These are phyloP conservation scores for Apoda limacodes DNA, from an alignment of 2,888 invertebrate genomes.

Conservation along the genomic window DNA sequence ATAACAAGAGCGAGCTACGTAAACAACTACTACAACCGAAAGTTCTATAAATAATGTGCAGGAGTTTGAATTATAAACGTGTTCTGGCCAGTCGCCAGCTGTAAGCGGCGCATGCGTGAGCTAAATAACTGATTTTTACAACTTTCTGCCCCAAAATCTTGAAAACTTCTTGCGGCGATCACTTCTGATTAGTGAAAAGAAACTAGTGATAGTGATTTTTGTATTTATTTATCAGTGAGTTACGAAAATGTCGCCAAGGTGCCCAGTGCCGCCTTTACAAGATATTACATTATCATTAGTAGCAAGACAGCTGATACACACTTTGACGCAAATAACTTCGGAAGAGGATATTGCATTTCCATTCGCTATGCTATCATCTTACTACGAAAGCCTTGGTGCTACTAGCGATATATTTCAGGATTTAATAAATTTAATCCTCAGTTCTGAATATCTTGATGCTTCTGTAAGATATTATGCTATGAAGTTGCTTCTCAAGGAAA, in stretches of 20 bases:
- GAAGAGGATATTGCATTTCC: constrained; percentile 69
- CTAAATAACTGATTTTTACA: constrained; percentile 49
- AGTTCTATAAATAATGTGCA: constrained; percentile 58
- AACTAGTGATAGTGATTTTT: constrained; percentile 25
- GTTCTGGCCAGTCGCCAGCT: constrained; percentile 51
- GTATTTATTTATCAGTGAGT: constrained; percentile 26
- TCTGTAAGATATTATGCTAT: constrained; percentile 75
- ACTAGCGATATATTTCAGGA: constrained; percentile 78
- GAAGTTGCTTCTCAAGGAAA: constrained; percentile 73
- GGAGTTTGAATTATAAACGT: constrained; percentile 57
- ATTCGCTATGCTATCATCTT: constrained; percentile 71
- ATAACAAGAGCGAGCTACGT: constrained; percentile 34
- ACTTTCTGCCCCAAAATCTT: constrained; percentile 44
- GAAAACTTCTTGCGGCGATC: background rate
- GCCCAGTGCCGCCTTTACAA: constrained; percentile 69
- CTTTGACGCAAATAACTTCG: constrained; percentile 71
- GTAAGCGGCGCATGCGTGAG: constrained; percentile 42
- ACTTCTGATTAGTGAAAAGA: no score
- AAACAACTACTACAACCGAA: constrained; percentile 58
- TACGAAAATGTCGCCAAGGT: constrained; percentile 73
- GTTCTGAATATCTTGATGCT: constrained; percentile 75
- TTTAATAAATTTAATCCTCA: constrained; percentile 73
- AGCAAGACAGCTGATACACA: constrained; percentile 72
- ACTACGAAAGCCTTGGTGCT: constrained; percentile 71
- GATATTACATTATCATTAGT: constrained; percentile 71